phyloP scores from a whole-genome alignment of 2,113 vertebrate genomes.

The Sinocyclocheilus rhinocerous region DNA sequence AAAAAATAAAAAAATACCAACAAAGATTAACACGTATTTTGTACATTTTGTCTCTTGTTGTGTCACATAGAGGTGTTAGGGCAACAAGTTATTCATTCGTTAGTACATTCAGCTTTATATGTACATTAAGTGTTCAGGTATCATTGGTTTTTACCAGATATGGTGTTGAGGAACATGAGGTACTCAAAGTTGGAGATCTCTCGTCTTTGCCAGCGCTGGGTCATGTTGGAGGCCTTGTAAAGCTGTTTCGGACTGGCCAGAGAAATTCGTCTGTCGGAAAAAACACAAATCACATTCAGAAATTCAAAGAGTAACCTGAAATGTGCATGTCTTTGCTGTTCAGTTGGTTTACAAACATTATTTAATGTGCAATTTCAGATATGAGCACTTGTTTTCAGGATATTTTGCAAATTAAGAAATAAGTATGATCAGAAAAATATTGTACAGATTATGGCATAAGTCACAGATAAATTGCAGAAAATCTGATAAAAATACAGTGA shows the following conservation, averaged over 20 bases:
- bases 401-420: background rate
- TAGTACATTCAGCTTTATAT: background rate
- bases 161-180: constrained; percentile 49
- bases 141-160: constrained; percentile 40
- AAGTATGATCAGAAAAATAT: background rate
- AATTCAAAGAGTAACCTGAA: background rate
- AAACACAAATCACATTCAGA: background rate
- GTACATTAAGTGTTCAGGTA: background rate
- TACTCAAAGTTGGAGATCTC: constrained; percentile 95
- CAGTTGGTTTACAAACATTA: background rate
- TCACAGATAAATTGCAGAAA: background rate
- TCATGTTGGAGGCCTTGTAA: constrained; percentile 97
- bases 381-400: background rate
- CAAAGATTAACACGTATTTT: no score
- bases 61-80: background rate
- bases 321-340: background rate
- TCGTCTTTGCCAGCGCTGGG: constrained; percentile 94
- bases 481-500: background rate
- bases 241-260: constrained; percentile 93
- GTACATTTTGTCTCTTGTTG: background rate
- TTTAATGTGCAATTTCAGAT: background rate
- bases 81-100: background rate
- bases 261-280: constrained; percentile 85
- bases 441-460: background rate
- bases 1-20: background rate